phyloP scores from a whole-genome alignment of 2,113 vertebrate species.

The Pelvicachromis taeniatus region DNA sequence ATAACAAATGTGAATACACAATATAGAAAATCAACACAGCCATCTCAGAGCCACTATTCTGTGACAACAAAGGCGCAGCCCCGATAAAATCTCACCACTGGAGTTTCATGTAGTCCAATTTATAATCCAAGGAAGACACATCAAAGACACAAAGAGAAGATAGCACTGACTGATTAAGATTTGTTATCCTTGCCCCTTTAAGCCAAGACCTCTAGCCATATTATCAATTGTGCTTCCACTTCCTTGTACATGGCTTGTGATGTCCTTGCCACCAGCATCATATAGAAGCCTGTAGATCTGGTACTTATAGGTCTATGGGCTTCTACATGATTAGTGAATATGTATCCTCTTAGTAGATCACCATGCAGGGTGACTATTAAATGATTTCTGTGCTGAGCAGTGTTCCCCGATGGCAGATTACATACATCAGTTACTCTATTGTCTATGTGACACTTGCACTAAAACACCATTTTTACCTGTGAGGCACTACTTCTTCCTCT shows the following conservation, averaged over 20 bases:
- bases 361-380: neutral
- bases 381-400: neutral
- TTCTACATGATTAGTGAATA: neutral
- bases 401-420: neutral
- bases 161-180: neutral
- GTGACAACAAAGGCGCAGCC: fast-evolving
- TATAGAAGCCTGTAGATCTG: neutral
- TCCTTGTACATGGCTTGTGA: neutral
- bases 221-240: neutral
- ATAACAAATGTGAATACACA: neutral
- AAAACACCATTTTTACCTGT: neutral
- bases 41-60: neutral
- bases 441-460: neutral
- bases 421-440: neutral
- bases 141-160: fast-evolving
- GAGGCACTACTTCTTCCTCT: neutral
- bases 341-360: neutral
- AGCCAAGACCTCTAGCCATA: neutral
- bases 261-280: neutral
- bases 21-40: neutral
- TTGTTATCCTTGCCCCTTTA: neutral
- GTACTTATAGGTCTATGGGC: neutral
- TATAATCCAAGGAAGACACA: neutral
- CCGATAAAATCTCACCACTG: neutral
- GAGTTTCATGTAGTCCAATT: neutral